phyloP scores from a whole-genome alignment of 2,113 vertebrate species.

The Nothocercus nigrocapillus region DNA sequence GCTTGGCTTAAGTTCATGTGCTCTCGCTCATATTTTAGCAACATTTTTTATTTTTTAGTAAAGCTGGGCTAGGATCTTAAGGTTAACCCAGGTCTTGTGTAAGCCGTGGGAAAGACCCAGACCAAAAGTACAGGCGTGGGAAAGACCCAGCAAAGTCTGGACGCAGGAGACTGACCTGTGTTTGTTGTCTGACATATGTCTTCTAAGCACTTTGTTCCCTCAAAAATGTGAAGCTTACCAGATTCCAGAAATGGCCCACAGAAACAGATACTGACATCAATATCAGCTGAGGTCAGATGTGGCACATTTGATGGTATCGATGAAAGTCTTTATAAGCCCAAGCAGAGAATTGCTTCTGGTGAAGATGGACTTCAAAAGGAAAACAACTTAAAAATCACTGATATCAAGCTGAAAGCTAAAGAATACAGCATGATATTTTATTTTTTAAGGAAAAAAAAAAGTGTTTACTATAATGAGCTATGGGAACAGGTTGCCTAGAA shows the following conservation, averaged over 20 bases:
- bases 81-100: not conserved
- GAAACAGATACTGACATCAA: not conserved
- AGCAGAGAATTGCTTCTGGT: not conserved
- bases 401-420: not conserved
- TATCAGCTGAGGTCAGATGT: not conserved
- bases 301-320: not conserved
- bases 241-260: not conserved
- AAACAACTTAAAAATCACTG: not conserved
- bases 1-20: not conserved
- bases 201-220: not conserved
- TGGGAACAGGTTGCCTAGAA: not conserved
- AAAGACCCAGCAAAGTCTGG: not conserved
- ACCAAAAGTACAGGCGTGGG: not conserved
- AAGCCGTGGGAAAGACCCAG: not conserved
- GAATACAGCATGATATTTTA: not conserved
- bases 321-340: not conserved
- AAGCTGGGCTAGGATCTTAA: not conserved
- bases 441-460: not conserved
- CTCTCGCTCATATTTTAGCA: not conserved
- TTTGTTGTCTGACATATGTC: not conserved
- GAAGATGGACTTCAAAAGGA: not conserved
- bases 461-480: not conserved
- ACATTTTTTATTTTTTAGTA: not conserved
- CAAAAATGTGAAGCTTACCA: not conserved
- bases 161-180: not conserved